Percentiles rank a stretch among this genome's conserved stretches.
phyloP scores from a whole-genome alignment of 2,113 vertebrate species.

The Solenodon paradoxus region DNA sequence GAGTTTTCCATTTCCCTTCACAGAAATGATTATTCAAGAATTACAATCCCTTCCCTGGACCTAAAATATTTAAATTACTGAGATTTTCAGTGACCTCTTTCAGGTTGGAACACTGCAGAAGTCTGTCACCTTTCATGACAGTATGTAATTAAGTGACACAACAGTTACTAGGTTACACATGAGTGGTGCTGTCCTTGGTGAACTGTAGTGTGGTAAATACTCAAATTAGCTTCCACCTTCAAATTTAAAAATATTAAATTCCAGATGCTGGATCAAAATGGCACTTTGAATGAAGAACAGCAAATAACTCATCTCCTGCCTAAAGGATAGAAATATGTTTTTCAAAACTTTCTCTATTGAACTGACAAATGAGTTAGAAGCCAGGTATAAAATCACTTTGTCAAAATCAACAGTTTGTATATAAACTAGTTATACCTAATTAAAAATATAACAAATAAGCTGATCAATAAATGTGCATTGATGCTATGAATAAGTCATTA shows the following conservation, averaged over 20 bases:
- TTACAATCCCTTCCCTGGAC: background rate
- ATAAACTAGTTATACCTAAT: background rate
- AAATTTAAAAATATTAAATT: constrained; percentile 34
- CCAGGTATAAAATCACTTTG: background rate
- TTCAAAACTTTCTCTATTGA: background rate
- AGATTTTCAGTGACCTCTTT: constrained; percentile 11
- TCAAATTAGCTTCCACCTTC: constrained; percentile 23
- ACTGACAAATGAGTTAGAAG: background rate
- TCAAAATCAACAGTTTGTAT: background rate
- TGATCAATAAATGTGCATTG: background rate
- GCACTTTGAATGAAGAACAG: background rate
- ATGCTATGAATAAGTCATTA: background rate
- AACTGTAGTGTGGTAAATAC: background rate
- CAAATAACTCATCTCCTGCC: background rate
- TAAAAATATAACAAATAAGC: background rate
- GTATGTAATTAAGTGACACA: constrained; percentile 48
- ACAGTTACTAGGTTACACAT: constrained; percentile 53
- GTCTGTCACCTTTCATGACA: background rate
- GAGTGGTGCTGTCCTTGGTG: constrained; percentile 31
- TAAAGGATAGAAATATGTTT: background rate
- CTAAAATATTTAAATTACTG: constrained; percentile 15
- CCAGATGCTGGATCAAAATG: background rate
- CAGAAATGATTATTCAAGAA: background rate
- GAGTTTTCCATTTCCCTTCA: background rate
- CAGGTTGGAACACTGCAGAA: background rate